Conservation (phyloP, 2,797 vertebrate species). For the Phrynocephalus forsythii region DNA sequence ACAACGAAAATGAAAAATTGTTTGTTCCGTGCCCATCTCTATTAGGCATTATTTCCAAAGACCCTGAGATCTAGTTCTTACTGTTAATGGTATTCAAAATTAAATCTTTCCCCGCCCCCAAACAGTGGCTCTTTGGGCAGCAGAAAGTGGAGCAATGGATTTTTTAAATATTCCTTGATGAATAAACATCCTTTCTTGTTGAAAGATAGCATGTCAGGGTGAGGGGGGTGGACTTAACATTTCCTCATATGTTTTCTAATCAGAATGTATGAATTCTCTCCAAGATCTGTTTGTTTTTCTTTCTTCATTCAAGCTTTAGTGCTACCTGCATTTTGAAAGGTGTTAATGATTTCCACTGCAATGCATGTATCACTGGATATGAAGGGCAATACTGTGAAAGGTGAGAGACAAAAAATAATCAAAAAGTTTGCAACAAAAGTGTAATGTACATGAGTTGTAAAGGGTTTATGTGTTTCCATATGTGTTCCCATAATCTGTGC, state of each 20-base stretch:
- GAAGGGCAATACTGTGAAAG: constrained; percentile 92
- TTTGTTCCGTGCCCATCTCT: too few relatives aligned
- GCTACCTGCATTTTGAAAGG: constrained; percentile 87
- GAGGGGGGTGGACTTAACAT: neutral
- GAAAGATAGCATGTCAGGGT: neutral
- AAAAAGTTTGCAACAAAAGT: neutral
- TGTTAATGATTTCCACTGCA: constrained; percentile 83
- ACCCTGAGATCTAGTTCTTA: neutral
- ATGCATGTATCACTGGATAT: constrained; percentile 86
- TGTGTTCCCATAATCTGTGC: neutral
- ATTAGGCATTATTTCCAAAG: neutral
- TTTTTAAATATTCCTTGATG: neutral
- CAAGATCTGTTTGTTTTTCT: constrained; percentile 30
- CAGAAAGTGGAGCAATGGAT: neutral
- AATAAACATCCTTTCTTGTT: neutral
- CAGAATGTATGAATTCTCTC: constrained; percentile 9
- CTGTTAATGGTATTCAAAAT: neutral
- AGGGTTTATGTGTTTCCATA: neutral
- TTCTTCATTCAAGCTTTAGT: constrained; percentile 85
- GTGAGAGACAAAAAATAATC: constrained; percentile 58
- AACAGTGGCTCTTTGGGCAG: neutral
- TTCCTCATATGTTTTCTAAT: neutral
- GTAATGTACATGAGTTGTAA: fast-evolving
- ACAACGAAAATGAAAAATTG: too few relatives aligned
- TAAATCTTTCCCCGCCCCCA: neutral